Base-by-base conservation (phyloP, 92 coral and sea anemone species). In the Montipora capitata region DNA sequence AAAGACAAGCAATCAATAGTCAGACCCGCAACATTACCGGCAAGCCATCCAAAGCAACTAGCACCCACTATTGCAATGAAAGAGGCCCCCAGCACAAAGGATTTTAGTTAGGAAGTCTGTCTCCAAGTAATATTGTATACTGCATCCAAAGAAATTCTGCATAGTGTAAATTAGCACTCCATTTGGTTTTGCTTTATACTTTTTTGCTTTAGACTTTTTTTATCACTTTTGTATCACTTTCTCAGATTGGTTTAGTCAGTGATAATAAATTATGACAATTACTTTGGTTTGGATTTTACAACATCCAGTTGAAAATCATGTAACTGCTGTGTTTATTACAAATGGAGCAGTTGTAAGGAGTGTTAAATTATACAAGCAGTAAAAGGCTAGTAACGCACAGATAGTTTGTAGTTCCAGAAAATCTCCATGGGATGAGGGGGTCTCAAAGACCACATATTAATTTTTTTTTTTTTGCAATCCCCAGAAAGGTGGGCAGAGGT, bases 61-160 rank as follows among this genome's bases (percentile, higher is more conserved):
- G 85, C 84, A 41, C 90, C 90, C 18, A 86, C 78, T n/a, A 77
- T 86, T 64, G 90, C 86, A 1, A 61, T 86, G 77, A 86, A 77
- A 56, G 74, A 59, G 38, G 57, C 91, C 15, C 85, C 91, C 40
- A 44, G 48, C 49, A 87, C 91, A 15, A 45, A 48, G 17, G 85
- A 77, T 39, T 74, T 65, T 65, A 65, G 40, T 65, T 8, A 65
- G 20, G 70, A 65, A 65, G 70, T 65, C 70, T 18, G 70, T 65
- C 41, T 65, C 70, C 41, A 65, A 65, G 40, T 65, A 65, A 65
- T 61, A 61, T 61, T 14, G 66, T 61, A 61, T 61, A 61, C 66
- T 61, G 66, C 66, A 61, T 61, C 66, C 66, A 61, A 61, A 61
- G 38, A 61, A 61, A 56, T 44, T 44, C 49, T 44, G 49, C 7